Conservation (phyloP, 2,888 invertebrate species). For the Cenopis cana region DNA sequence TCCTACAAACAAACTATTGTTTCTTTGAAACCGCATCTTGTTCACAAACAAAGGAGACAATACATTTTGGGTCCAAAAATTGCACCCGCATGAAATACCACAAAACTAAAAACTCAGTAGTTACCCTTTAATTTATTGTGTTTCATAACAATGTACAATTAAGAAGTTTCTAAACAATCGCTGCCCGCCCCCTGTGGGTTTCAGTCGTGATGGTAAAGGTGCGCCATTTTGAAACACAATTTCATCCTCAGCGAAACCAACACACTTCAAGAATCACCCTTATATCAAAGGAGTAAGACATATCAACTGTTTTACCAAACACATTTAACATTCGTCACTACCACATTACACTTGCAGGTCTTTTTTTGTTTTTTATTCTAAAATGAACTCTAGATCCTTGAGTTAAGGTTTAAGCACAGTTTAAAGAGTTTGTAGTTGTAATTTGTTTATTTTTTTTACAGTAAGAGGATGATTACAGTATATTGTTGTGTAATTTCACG, state of each 20-base stretch:
- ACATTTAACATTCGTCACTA: neutral
- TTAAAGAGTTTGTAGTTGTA: neutral
- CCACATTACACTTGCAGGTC: slow-evolving; percentile 17
- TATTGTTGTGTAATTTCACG: slow-evolving; percentile 45
- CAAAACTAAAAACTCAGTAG: slow-evolving; percentile 41
- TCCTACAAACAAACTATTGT: slow-evolving; percentile 26
- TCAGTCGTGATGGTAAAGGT: slow-evolving; percentile 25
- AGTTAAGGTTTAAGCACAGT: neutral
- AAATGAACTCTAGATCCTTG: neutral
- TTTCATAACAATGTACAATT: slow-evolving; percentile 39
- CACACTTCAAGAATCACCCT: neutral
- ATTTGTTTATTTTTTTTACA: slow-evolving; percentile 22
- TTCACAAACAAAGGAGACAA: slow-evolving; percentile 48
- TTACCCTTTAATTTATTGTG: slow-evolving; percentile 42
- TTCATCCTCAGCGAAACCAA: neutral
- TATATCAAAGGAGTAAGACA: neutral
- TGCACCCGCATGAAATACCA: slow-evolving; percentile 43
- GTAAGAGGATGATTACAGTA: slow-evolving; percentile 44
- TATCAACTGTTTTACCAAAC: neutral
- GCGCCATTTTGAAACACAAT: slow-evolving; percentile 4
- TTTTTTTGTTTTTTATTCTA: neutral
- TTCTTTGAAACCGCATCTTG: slow-evolving; percentile 27
- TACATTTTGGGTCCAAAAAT: slow-evolving; percentile 52
- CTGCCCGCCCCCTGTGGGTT: slow-evolving; percentile 34
- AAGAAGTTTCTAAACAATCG: slow-evolving; percentile 40